These are phyloP conservation scores for Drosophila phalerata DNA, from an alignment of 2,888 invertebrate species.

Conservation along the genomic window DNA sequence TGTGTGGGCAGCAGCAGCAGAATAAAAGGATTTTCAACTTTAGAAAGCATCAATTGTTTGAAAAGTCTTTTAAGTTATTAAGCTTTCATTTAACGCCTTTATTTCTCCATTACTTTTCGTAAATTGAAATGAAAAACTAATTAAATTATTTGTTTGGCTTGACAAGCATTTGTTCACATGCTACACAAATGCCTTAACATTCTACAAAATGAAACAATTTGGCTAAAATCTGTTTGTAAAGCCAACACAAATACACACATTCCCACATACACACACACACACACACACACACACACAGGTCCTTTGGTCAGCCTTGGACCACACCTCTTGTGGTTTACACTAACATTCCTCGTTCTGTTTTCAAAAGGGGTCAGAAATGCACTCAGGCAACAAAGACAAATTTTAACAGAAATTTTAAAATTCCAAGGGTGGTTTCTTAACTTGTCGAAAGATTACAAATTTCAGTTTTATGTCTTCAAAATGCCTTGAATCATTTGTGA, in stretches of 20 bases:
- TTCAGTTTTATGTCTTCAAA: background rate
- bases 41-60: slow-evolving; percentile 3
- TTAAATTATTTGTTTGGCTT: slow-evolving; percentile 17
- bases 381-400: slow-evolving; percentile 24
- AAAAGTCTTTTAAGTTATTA: slow-evolving; percentile 5
- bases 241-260: slow-evolving; percentile 15
- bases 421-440: slow-evolving; percentile 3
- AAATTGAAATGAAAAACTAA: slow-evolving; percentile 23
- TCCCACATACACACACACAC: slow-evolving; percentile 7
- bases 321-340: slow-evolving; percentile 34
- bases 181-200: slow-evolving; percentile 9
- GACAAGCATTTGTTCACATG: slow-evolving; percentile 31
- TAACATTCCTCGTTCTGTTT: background rate
- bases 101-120: slow-evolving; percentile 9
- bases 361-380: slow-evolving; percentile 17
- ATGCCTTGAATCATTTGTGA: background rate
- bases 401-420: slow-evolving; percentile 10
- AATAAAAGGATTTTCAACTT: background rate
- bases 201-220: slow-evolving; percentile 59
- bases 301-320: slow-evolving; percentile 46
- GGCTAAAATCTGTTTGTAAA: slow-evolving; percentile 60
- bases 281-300: slow-evolving; percentile 1
- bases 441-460: background rate
- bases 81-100: slow-evolving; percentile 2
- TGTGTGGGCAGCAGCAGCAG: slow-evolving; percentile 5